A percentile compares a stretch with the other conserved stretches of the same genome.
Conservation (phyloP, 2,888 invertebrate species). For the Ceramica pisi region DNA sequence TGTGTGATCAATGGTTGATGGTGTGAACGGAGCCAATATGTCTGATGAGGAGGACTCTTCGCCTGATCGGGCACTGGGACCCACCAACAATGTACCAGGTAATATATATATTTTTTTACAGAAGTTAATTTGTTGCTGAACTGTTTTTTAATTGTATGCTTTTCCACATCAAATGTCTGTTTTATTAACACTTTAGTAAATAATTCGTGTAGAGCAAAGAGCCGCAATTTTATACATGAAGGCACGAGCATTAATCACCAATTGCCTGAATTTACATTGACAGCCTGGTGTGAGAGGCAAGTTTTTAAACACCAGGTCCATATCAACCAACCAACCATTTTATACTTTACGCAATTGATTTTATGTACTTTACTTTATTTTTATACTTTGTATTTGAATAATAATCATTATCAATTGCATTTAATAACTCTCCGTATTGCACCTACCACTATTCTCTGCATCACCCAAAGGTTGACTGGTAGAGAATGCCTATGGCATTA, state of each 20-base stretch:
- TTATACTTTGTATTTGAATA: too few relatives aligned
- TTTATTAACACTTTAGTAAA: not conserved
- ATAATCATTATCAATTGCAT: too few relatives aligned
- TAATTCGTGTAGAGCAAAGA: not conserved
- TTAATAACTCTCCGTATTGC: too few relatives aligned
- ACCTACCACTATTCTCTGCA: too few relatives aligned
- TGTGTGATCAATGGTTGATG: constrained; percentile 70
- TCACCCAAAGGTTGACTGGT: too few relatives aligned
- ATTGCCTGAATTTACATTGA: not conserved
- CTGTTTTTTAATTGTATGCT: not conserved
- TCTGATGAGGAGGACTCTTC: constrained; percentile 89
- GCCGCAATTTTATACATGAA: not conserved
- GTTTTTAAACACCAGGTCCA: not conserved
- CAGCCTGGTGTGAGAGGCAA: not conserved
- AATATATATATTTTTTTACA: constrained; percentile 32
- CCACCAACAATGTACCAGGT: constrained; percentile 88
- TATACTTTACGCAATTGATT: too few relatives aligned
- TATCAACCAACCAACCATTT: too few relatives aligned
- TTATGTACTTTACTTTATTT: too few relatives aligned
- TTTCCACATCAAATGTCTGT: not conserved
- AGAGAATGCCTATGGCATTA: too few relatives aligned
- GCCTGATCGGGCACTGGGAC: constrained; percentile 84
- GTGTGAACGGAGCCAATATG: constrained; percentile 77
- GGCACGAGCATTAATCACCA: not conserved
- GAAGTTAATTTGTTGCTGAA: not conserved